Evolutionary conservation across 2,888 invertebrate species (phyloP), one percentile per base, ranked within the genome.

Genomic region (Serrognathus titanus): DNA sequence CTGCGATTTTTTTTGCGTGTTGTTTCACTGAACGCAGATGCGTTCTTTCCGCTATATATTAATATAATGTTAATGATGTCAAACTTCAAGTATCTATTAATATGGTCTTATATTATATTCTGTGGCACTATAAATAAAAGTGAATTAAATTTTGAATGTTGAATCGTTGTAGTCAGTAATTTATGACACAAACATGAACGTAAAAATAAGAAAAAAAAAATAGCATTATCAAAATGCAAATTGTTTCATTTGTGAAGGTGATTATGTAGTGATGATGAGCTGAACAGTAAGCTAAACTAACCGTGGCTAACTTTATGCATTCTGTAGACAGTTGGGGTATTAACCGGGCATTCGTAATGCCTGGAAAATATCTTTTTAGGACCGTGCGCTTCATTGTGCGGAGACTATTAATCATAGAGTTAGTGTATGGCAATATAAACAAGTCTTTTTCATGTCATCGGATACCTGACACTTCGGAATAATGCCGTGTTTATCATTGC

Each of bases 401-500:
- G 58, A 60, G 71, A 63, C 72, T 72, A 79, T 78, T 78, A 78
- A 79, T 77, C 76, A 78, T 75, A 75, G 67, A 67, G 69, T 68
- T 70, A 69, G 70, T 71, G 71, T 71, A 72, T 71, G 70, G 75
- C 73, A 74, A 76, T 78, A 78, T 78, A 79, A 79, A 79, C 79
- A 79, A 78, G 77, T 77, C 76, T 76, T 78, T 78, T 78, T 78
- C 78, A 78, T 77, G 77, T 78, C 78, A 78, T 78, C 78, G 77
- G 76, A 78, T 77, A 78, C 77, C 77, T 77, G 77, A 76, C 75
- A 73, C 69, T 68, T 73, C 66, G 70, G 71, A 72, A 75, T 77
- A 77, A 77, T 76, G 68, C 76, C 71, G 71, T 76, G 77, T 78
- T 78, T 78, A 78, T 78, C 78, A 76, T 71, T 75, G 75, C 76